Evolutionary conservation across 2,113 vertebrate genomes (phyloP), one percentile per base, ranked within the genome.

Genomic region (Mystacornis crossleyi): DNA sequence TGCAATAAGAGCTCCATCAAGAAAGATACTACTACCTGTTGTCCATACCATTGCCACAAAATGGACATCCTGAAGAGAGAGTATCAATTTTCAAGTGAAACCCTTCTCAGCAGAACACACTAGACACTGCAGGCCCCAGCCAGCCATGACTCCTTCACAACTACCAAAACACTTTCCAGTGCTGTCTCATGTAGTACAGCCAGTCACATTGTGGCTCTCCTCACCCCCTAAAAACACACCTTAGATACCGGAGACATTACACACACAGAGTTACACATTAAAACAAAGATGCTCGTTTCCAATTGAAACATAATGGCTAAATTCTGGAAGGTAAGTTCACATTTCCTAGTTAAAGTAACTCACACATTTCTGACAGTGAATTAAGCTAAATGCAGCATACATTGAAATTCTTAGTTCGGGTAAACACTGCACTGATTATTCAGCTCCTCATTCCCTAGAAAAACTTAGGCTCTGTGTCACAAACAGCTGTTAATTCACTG

Each of bases 101-200:
- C 57, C 34, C 57, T 84, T 78, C 42, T 31, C 47, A 75, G 45
- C 31, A 55, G 45, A 60, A 50, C 5, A 21, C 8, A 12, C 5
- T 1, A n/a, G 23, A 31, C 21, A 74, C 34, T 4, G 3, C 42
- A 45, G 18, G 54, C 26, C 62, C 60, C 26, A 55, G 71, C 42
- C 55, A 82, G 58, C 43, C 33, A 45, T 0, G 0, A 50, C 70
- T 72, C 28, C 38, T n/a, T 51, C 13, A 40, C 43, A 36, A 43
- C 18, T 8, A 58, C 42, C 26, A 13, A 36, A 54, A 12, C 2
- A 2, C 36, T 50, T 34, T 4, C 33, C 31, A 51, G 0, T 9
- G 33, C 11, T 51, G 9, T n/a, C n/a, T 31, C 7, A 3, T 26
- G 61, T 25, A 5, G 24, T 45, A 78, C 3, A 84, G 51, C 36